A percentile compares a stretch with the other conserved stretches of the same genome.
Conservation (phyloP, 2,888 invertebrate species). For the Eupithecia subumbrata region DNA sequence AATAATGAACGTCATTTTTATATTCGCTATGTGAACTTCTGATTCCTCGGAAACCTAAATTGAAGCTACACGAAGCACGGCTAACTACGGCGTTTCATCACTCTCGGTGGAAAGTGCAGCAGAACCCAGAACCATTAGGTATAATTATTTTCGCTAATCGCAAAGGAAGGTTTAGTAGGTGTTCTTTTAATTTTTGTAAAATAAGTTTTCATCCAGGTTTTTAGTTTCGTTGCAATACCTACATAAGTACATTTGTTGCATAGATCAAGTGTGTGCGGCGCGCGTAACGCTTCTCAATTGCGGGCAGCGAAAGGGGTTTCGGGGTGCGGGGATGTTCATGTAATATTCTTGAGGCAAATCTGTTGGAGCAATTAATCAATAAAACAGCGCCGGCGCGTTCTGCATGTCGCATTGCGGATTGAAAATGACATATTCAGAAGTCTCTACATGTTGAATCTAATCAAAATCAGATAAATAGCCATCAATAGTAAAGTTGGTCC, state of each 20-base stretch:
- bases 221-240: not conserved
- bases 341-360: not conserved
- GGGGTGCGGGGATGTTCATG: not conserved
- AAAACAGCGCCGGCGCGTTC: constrained; percentile 25
- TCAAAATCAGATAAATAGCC: not conserved
- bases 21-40: too few species aligned
- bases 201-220: not conserved
- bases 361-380: constrained; percentile 16
- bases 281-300: not conserved
- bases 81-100: too few species aligned
- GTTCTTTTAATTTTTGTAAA: too few species aligned
- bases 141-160: too few species aligned
- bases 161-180: too few species aligned
- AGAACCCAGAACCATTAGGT: too few species aligned
- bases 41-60: too few species aligned
- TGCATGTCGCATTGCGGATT: constrained; percentile 21
- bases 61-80: too few species aligned
- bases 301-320: not conserved
- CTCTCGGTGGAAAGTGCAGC: too few species aligned
- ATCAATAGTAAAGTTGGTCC: not conserved
- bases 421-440: not conserved
- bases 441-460: not conserved
- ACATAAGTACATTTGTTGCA: not conserved
- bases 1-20: too few species aligned
- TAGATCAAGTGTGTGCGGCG: too few species aligned